A percentile compares a stretch with the other conserved stretches of the same genome.
Conservation (phyloP, 2,888 invertebrate species). For the Germaria angustata region DNA sequence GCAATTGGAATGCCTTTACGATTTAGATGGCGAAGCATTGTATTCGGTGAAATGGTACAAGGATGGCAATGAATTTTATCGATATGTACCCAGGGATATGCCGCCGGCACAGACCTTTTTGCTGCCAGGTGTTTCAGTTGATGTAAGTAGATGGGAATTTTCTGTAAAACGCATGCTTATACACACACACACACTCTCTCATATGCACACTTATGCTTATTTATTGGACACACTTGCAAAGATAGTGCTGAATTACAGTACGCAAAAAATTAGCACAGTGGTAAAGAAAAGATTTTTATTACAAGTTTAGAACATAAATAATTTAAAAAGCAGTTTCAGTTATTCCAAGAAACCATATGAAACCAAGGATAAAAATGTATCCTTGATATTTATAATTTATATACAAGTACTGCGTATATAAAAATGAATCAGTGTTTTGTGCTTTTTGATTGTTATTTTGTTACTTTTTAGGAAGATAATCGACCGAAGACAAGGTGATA, state of each 20-base stretch:
- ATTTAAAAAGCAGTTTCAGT: no score
- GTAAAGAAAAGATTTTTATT: no score
- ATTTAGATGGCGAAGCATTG: conserved; percentile 89
- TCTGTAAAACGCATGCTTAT: neutral
- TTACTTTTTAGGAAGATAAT: no score
- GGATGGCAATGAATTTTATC: conserved; percentile 93
- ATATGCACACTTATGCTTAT: neutral
- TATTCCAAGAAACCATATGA: no score
- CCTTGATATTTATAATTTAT: no score
- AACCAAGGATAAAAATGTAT: no score
- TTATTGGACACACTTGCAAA: neutral
- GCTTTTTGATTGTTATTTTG: no score
- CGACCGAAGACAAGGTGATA: no score
- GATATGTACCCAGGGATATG: conserved; percentile 90
- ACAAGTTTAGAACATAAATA: no score
- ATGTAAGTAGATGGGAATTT: conserved; percentile 84
- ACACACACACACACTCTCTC: neutral
- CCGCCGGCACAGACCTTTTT: conserved; percentile 90
- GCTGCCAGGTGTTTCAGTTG: conserved; percentile 90
- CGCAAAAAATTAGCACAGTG: neutral
- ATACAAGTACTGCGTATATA: no score
- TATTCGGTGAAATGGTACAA: conserved; percentile 97
- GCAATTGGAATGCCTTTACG: conserved; percentile 89
- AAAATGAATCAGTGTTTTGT: no score
- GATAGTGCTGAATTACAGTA: neutral